These are phyloP conservation scores for Benthosema pterotum DNA, from an alignment of 2,797 vertebrate species.

Conservation along the genomic window DNA sequence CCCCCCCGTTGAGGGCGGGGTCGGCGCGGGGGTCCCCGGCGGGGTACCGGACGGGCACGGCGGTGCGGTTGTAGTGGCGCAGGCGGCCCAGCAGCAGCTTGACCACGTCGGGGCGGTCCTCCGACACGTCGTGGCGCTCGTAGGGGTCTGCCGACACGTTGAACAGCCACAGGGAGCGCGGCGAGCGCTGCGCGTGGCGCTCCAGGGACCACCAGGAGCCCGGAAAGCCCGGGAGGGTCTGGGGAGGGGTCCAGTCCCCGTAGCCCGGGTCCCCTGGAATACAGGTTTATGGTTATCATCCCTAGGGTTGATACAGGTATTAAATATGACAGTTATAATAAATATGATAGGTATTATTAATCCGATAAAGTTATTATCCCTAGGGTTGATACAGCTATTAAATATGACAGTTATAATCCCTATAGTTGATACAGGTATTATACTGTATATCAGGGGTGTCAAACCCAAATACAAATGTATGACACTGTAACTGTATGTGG, in stretches of 20 bases:
- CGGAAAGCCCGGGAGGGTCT: constrained; percentile 90
- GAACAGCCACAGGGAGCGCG: constrained; percentile 93
- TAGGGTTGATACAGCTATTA: too few relatives aligned
- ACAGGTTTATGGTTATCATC: too few relatives aligned
- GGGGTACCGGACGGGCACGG: constrained; percentile 94
- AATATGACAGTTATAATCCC: too few relatives aligned
- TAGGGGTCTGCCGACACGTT: constrained; percentile 94
- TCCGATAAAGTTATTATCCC: too few relatives aligned
- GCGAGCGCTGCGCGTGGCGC: constrained; percentile 77
- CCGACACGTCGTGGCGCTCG: constrained; percentile 88
- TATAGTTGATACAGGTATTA: too few relatives aligned
- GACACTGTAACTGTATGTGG: too few relatives aligned
- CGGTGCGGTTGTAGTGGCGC: constrained; percentile 89
- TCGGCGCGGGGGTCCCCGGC: constrained; percentile 91
- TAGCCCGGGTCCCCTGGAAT: constrained; percentile 88
- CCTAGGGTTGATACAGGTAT: too few relatives aligned
- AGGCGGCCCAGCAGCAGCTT: constrained; percentile 87
- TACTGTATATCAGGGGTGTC: too few relatives aligned
- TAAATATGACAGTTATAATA: too few relatives aligned
- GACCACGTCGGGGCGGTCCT: constrained; percentile 89
- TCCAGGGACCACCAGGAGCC: constrained; percentile 95
- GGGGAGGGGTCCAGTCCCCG: constrained; percentile 95
- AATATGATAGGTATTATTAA: too few relatives aligned
- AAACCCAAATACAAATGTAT: too few relatives aligned
- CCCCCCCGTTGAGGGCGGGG: constrained; percentile 90